Percentiles rank a stretch among this genome's conserved stretches.
Conservation (phyloP, 2,797 vertebrate species). For the Gymnothorax javanicus region DNA sequence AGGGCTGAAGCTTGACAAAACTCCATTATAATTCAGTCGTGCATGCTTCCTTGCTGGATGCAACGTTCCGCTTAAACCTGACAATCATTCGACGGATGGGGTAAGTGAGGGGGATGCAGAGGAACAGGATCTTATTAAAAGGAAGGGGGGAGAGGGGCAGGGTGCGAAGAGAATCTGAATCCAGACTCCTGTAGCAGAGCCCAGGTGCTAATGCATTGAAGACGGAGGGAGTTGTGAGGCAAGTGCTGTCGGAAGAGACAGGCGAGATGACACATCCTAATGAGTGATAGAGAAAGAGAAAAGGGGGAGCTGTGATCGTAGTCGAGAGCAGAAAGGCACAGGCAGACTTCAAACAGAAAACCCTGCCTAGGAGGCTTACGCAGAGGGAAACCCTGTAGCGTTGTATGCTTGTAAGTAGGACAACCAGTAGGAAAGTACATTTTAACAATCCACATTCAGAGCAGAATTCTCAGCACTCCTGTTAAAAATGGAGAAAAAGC, state of each 20-base stretch:
- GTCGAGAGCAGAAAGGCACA: background rate
- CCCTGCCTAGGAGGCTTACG: background rate
- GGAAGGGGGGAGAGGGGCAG: slow-evolving; percentile 7
- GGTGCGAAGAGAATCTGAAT: slow-evolving; percentile 20
- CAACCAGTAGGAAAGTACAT: background rate
- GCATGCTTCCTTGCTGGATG: slow-evolving; percentile 32
- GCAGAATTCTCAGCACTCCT: no score
- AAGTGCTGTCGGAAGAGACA: slow-evolving; percentile 23
- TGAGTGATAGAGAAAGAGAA: slow-evolving; percentile 25
- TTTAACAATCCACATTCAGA: background rate
- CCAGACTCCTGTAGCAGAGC: slow-evolving; percentile 21
- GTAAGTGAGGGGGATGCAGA: slow-evolving; percentile 29
- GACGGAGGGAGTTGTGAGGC: slow-evolving; percentile 11
- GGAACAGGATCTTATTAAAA: slow-evolving; percentile 35
- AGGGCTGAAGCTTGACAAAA: slow-evolving; percentile 27
- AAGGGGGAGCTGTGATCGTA: background rate
- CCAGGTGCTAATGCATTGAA: slow-evolving; percentile 31
- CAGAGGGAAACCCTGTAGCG: background rate
- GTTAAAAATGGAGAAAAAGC: no score
- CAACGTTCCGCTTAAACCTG: slow-evolving; percentile 40
- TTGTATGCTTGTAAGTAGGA: background rate
- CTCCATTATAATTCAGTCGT: slow-evolving; percentile 50
- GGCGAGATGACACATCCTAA: slow-evolving; percentile 13
- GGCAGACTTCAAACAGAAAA: slow-evolving; percentile 12
- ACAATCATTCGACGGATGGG: slow-evolving; percentile 44